Base-by-base conservation (phyloP, 2,113 vertebrate species). In the Thalassarche chlororhynchos region DNA sequence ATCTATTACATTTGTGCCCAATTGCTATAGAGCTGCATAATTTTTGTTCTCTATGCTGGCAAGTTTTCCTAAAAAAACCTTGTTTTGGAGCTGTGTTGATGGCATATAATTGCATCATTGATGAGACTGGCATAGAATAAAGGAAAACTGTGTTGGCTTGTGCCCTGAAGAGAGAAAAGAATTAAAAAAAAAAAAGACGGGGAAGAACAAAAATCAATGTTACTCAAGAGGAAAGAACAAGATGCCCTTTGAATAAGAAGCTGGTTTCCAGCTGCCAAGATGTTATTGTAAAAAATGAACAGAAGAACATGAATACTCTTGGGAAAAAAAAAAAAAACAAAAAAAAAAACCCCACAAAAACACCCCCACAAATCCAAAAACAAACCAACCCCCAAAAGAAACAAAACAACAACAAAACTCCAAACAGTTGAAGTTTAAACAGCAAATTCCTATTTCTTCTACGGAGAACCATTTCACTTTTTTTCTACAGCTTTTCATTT, bases 81-180 rank as follows among this genome's bases (percentile, higher is more conserved):
- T 71, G 38, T 23, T 92, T 87, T 92, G 65, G 47, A 92, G 28
- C 65, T 15, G 0, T 81, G 52, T 89, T 66, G 40, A 71, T 89
- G 25, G 64, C 61, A 76, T 57, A 57, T 81, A 97, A 95, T 79
- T 95, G 38, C 83, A 95, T 91, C 69, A 84, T 69, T 97, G 90
- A 96, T 95, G 94, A 97, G 65, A 32, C 57, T 97, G 92, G 95
- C 94, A 96, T 8, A 92, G 80, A 95, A 89, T 52, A 90, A 85
- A 20, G 74, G 66, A 95, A 87, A 85, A 85, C 12, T 57, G 20
- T 55, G n/a, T 75, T 96, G 76, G 60, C 42, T 95, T 75, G 14
- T 78, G 16, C 60, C 51, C 32, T 44, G n/a, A 90, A 89, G 32
- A 92, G 14, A 58, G 31, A 93, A 78, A 72, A 83, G 17, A 77